Base-by-base conservation (phyloP, 2,113 vertebrate genomes). In the Platycercus adscitus region DNA sequence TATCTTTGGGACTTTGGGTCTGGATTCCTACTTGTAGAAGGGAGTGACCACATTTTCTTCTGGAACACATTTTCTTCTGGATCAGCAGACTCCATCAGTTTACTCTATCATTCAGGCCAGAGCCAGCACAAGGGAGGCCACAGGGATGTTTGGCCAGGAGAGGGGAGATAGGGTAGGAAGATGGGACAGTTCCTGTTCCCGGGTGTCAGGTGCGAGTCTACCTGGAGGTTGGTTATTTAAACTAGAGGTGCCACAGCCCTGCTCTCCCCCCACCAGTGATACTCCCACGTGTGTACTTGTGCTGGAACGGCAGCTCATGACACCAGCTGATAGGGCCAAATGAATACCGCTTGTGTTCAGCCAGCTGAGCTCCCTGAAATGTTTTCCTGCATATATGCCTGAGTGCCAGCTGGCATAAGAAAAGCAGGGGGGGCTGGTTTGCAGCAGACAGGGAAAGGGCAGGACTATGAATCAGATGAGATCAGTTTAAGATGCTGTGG, bases 61-160 rank as follows among this genome's bases (percentile, higher is more conserved):
- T 14, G 14, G 44, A 21, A 44, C 15, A 9, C 6, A 4, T 52
- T 52, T 80, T 89, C 43, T 72, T 68, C 66, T 70, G 35, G 5
- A 53, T 73, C 71, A 83, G 17, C 33, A 80, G 41, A 37, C 41
- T 65, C n/a, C 8, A 37, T 29, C 0, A 0, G 6, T 81, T 73
- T 83, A 20, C n/a, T 76, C 24, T 19, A 0, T 52, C 71, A 29
- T 31, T 50, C 68, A 61, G 58, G 21, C 13, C 41, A 71, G 33
- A 75, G 39, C 3, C 1, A 5, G 14, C 39, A 52, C 0, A 2
- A 53, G 25, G 12, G 4, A 90, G 17, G 43, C n/a, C 1, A 0
- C 17, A 21, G 26, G 17, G 14, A 4, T n/a, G 7, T 72, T 72
- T 46, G 39, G 11, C 44, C 43, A 18, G 37, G 33, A 69, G 0